Conservation (phyloP, 2,888 invertebrate genomes). For the Branchellion lobata region DNA sequence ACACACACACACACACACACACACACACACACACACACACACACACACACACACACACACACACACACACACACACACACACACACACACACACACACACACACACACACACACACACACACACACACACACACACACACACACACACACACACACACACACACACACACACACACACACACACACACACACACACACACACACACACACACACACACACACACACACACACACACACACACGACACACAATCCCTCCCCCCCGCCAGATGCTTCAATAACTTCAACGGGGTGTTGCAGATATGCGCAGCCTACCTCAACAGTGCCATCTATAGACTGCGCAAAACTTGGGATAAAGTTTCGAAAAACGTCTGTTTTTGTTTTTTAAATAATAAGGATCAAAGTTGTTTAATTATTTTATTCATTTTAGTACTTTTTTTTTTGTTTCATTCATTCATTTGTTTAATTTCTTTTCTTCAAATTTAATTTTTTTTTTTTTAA, state of each 20-base stretch:
- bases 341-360: constrained; percentile 89
- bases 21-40: constrained; percentile 23
- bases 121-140: constrained; percentile 23
- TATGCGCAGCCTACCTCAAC: constrained; percentile 86
- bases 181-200: constrained; percentile 15
- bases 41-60: constrained; percentile 23
- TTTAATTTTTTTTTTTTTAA: background rate
- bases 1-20: constrained; percentile 15
- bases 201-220: constrained; percentile 22
- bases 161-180: constrained; percentile 23
- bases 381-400: background rate
- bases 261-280: constrained; percentile 73
- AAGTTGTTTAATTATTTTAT: background rate
- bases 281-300: constrained; percentile 87
- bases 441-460: background rate
- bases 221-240: background rate
- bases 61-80: constrained; percentile 23
- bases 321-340: constrained; percentile 82
- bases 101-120: constrained; percentile 23
- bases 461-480: background rate
- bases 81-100: constrained; percentile 19
- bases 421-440: background rate
- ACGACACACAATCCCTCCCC: no score
- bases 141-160: constrained; percentile 22
- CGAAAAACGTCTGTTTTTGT: constrained; percentile 65